Evolutionary conservation across 1,140 invertebrate genomes (phyloP).

Genomic region (Drosophila navojoa): DNA sequence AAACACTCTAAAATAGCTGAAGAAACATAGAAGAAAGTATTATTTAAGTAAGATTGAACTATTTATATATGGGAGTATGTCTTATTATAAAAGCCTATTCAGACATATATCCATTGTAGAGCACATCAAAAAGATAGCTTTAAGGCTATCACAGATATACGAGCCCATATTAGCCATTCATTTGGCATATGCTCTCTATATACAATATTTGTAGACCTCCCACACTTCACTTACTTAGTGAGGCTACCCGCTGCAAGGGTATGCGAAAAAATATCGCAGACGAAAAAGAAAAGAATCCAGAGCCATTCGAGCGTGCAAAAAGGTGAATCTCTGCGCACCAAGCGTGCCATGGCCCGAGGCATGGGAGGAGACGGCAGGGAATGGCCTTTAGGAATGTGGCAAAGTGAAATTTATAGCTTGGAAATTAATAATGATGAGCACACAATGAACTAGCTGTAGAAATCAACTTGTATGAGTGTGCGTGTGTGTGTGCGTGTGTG

Average conservation of each 20-base stretch:
- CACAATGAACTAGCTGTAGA: constrained; percentile 67
- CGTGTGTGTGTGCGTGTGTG: constrained; percentile 14
- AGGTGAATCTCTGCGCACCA: constrained; percentile 49
- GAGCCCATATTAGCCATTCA: no score
- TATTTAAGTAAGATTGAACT: no score
- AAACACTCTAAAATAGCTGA: constrained; percentile 1
- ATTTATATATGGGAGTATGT: no score
- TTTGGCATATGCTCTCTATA: no score
- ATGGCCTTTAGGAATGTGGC: constrained; percentile 77
- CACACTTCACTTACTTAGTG: not conserved
- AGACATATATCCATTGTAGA: no score
- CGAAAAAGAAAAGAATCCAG: constrained; percentile 31
- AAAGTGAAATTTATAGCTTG: constrained; percentile 81
- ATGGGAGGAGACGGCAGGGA: constrained; percentile 4
- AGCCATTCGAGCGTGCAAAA: constrained; percentile 71
- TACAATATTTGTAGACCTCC: no score
- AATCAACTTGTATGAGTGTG: constrained; percentile 50
- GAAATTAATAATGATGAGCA: constrained; percentile 80
- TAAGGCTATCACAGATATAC: no score
- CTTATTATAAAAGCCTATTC: no score
- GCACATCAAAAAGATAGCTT: no score
- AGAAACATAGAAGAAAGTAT: not conserved
- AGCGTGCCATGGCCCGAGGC: not conserved
- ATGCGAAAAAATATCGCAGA: not conserved
- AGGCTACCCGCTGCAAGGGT: not conserved